Evolutionary conservation across 2,888 invertebrate genomes (phyloP), one percentile per base, ranked within the genome.

Genomic region (Ptilodon capucinus): DNA sequence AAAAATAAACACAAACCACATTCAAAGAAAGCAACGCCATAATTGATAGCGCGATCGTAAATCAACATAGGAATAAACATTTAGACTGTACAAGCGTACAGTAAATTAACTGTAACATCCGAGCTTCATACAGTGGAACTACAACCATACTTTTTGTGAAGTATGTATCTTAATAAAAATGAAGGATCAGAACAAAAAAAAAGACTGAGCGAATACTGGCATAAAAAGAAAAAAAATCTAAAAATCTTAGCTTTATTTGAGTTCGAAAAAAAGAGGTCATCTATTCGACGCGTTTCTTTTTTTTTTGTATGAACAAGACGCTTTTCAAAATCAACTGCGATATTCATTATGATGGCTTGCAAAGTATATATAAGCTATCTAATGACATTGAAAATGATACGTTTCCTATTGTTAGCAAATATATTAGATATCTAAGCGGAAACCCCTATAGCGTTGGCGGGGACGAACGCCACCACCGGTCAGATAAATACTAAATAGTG

Each of bases 1-100:
- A 83, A 76, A 76, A 72, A 76, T 73, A 75, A 76, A 75, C 76
- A 64, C 60, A 68, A 65, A 58, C 51, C 46, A 46, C 64, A 71
- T 73, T 71, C 66, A 71, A 68, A 67, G 74, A 75, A 70, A 78
- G 72, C 68, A 56, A 48, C 42, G 48, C 51, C 51, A 52, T 64
- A 57, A 57, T 21, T 42, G 47, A 36, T 19, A 61, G 60, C 58
- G 48, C 56, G 59, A 48, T 56, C 54, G 57, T 52, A 59, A 51
- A 54, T 56, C 57, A 51, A 47, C 43, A 48, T 48, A 55, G 44
- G 51, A 49, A 56, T 52, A 48, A 52, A 57, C 65, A 54, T 53
- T 54, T 17, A 17, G 17, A 17, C 7, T 2, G 14, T 14, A 8
- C 32, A 32, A 14, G 14, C 32, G 1, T 32, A 6, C 14, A 14